Evolutionary conservation across 2,113 vertebrate species (phyloP).

Genomic region (Corythaeola cristata): DNA sequence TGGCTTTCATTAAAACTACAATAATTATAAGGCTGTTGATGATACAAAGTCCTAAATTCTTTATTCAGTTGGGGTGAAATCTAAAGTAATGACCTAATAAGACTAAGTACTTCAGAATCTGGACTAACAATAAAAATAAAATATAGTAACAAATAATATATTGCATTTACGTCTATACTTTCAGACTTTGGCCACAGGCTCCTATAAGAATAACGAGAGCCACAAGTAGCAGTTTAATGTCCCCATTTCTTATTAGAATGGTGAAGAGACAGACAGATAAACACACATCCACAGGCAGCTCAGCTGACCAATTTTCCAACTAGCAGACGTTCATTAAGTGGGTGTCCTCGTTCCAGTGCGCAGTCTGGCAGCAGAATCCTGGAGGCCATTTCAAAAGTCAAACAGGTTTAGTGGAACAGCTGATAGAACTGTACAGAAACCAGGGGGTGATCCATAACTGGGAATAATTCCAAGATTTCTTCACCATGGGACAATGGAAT

Average conservation of each 20-base stretch:
- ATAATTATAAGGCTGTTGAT: conserved; percentile 7
- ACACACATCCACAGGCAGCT: not conserved
- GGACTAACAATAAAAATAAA: not conserved
- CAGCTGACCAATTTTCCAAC: not conserved
- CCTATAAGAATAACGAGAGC: not conserved
- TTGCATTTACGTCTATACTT: not conserved
- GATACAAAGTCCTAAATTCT: not conserved
- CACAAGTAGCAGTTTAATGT: not conserved
- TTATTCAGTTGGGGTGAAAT: not conserved
- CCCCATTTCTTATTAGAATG: not conserved
- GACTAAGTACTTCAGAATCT: not conserved
- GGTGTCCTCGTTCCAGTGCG: not conserved
- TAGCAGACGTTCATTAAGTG: not conserved
- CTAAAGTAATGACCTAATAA: conserved; percentile 11
- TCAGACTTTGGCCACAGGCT: not conserved
- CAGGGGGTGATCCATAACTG: not conserved
- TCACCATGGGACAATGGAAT: not conserved
- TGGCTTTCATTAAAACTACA: conserved; percentile 9
- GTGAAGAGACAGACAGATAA: not conserved
- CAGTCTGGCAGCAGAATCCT: not conserved
- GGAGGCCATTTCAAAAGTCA: not conserved
- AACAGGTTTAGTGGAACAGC: not conserved
- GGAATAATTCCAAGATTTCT: not conserved
- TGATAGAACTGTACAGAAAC: not conserved
- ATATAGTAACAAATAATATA: not conserved